phyloP scores from a whole-genome alignment of 2,888 invertebrate genomes.

The Latheticus oryzae region DNA sequence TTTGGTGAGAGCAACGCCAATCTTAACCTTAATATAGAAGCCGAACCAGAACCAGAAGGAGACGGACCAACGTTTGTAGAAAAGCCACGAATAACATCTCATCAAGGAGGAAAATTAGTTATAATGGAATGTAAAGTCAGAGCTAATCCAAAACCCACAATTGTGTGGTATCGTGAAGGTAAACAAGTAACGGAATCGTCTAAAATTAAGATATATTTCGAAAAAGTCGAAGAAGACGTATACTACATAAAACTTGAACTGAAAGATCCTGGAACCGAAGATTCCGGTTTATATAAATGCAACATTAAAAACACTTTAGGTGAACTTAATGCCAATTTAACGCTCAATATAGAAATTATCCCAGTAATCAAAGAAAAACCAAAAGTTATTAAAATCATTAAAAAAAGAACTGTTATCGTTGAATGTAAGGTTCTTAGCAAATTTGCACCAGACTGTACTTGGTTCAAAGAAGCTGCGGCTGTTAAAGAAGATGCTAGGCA shows the following conservation, averaged over 20 bases:
- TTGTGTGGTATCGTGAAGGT: slow-evolving; percentile 86
- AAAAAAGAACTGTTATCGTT: slow-evolving; percentile 92
- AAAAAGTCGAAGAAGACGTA: slow-evolving; percentile 80
- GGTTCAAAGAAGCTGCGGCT: slow-evolving; percentile 89
- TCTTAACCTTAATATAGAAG: slow-evolving; percentile 96
- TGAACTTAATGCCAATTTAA: slow-evolving; percentile 96
- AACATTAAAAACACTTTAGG: slow-evolving; percentile 96
- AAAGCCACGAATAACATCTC: slow-evolving; percentile 89
- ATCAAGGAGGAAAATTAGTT: slow-evolving; percentile 84
- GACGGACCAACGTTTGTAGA: slow-evolving; percentile 95
- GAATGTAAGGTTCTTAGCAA: slow-evolving; percentile 94
- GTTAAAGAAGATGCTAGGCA: slow-evolving; percentile 83
- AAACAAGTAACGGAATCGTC: slow-evolving; percentile 82
- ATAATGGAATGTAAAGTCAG: slow-evolving; percentile 85
- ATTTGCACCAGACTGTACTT: slow-evolving; percentile 92
- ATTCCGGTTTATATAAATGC: slow-evolving; percentile 98
- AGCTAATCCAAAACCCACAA: slow-evolving; percentile 84
- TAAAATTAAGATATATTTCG: slow-evolving; percentile 82
- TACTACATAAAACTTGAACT: slow-evolving; percentile 90
- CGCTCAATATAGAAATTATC: slow-evolving; percentile 97
- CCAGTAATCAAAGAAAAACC: slow-evolving; percentile 95
- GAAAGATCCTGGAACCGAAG: slow-evolving; percentile 91
- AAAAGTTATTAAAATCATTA: slow-evolving; percentile 89
- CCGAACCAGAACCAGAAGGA: slow-evolving; percentile 92
- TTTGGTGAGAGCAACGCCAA: slow-evolving; percentile 97